Base-by-base conservation (phyloP, 2,113 vertebrate species). In the Cisticola juncidis region DNA sequence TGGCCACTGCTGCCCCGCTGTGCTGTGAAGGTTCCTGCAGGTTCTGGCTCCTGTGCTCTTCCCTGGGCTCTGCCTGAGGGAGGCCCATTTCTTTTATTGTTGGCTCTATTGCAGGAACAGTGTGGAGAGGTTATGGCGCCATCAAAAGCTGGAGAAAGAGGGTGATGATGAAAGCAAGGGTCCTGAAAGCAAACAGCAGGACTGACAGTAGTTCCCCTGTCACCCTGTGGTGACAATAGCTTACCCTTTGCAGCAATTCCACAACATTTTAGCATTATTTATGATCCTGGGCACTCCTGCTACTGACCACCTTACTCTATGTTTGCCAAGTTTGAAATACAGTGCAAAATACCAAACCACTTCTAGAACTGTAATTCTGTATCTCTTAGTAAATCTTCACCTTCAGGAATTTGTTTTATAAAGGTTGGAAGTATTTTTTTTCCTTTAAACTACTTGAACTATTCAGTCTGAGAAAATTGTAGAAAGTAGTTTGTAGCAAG, bases 141-240 rank as follows among this genome's bases (percentile, higher is more conserved):
- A 5, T 78, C n/a, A 51, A 22, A 91, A 81, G 24, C 24, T 81
- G 54, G 45, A 64, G 29, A 12, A 86, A 20, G 29, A 54, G 38
- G 18, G 5, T 21, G 51, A 21, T 1, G 2, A 14, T 54, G 44
- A 72, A 29, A 0, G 0, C 6, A 29, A 33, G 14, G 18, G 26
- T 54, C 29, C 35, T 36, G 36, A 78, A 65, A 78, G 42, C 45
- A 74, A 78, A 35, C 9, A n/a, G 14, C 8, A 57, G 48, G 33
- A 31, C 35, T 66, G 51, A 19, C 17, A 28, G 35, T 40, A 57
- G 24, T 14, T 38, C 68, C 28, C 5, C 35, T 84, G 66, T 61
- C 40, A 51, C 45, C 0, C 1, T 66, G 19, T 54, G 38, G 35
- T 80, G 64, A 64, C 58, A 42, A 7, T 4, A 25, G 26, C 20